Conservation (phyloP, 2,797 vertebrate species). For the Malurus splendens region DNA sequence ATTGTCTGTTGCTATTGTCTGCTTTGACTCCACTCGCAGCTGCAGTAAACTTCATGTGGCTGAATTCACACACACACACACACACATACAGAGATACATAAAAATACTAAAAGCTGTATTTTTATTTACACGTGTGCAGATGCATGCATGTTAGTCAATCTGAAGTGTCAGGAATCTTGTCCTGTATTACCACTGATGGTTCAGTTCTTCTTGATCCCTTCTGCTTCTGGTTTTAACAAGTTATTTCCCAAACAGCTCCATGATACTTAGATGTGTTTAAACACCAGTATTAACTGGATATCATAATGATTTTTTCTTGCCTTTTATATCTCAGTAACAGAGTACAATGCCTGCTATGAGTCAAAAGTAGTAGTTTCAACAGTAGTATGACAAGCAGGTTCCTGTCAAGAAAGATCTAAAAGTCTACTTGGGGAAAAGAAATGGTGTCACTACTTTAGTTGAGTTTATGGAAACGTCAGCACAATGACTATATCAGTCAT, state of each 20-base stretch:
- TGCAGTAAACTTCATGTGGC: neutral
- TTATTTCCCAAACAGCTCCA: neutral
- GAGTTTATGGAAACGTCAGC: neutral
- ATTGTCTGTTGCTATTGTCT: neutral
- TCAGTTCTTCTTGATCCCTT: neutral
- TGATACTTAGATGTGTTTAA: neutral
- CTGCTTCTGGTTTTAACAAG: neutral
- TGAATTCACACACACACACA: neutral
- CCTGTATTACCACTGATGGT: neutral
- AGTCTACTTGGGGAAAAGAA: neutral
- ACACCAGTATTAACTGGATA: neutral
- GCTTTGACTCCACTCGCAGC: neutral
- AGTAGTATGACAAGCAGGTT: neutral
- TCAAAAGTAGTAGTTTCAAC: neutral
- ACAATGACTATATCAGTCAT: neutral
- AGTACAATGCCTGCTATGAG: neutral
- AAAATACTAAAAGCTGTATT: neutral
- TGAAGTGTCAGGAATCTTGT: neutral
- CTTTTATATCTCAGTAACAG: neutral
- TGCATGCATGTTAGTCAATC: neutral
- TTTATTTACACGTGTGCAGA: neutral
- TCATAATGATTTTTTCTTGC: neutral
- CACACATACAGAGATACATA: accelerated
- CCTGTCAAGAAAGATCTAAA: neutral
- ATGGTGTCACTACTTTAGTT: neutral